phyloP scores from a whole-genome alignment of 2,113 vertebrate genomes.

The Capreolus pygargus region DNA sequence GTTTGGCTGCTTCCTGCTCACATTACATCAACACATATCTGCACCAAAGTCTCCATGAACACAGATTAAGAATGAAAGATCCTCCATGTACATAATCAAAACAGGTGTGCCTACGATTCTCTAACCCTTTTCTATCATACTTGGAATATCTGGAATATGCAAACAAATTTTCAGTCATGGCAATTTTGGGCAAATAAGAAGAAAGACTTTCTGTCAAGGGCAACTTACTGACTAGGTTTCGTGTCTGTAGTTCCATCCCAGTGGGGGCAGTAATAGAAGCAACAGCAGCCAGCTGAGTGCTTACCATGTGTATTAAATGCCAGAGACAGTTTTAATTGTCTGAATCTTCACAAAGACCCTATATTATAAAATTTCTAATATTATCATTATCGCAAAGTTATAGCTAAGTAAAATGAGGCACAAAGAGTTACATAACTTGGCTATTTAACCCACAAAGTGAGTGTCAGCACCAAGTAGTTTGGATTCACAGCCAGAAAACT shows the following conservation, averaged over 20 bases:
- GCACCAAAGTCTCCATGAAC: neutral
- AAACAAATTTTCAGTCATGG: slow-evolving; percentile 8
- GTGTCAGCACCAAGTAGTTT: neutral
- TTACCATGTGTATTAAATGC: neutral
- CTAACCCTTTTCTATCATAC: neutral
- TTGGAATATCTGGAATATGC: neutral
- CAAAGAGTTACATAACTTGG: neutral
- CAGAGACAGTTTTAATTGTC: neutral
- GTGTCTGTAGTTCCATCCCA: neutral
- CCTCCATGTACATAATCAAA: neutral
- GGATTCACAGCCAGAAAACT: neutral
- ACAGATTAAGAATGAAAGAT: slow-evolving; percentile 18
- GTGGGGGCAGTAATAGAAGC: neutral
- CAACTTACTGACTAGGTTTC: slow-evolving; percentile 17
- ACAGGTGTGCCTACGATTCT: neutral
- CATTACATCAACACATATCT: neutral
- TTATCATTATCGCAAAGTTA: neutral
- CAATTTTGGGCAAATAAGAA: slow-evolving; percentile 31
- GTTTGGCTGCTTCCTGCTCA: neutral
- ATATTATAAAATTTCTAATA: neutral
- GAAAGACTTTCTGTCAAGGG: slow-evolving; percentile 6
- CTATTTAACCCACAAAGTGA: neutral
- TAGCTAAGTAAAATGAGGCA: neutral
- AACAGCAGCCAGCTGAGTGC: neutral
- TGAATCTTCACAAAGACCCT: neutral